These are phyloP conservation scores for Pandemis corylana DNA, from an alignment of 2,888 invertebrate species.

Conservation along the genomic window DNA sequence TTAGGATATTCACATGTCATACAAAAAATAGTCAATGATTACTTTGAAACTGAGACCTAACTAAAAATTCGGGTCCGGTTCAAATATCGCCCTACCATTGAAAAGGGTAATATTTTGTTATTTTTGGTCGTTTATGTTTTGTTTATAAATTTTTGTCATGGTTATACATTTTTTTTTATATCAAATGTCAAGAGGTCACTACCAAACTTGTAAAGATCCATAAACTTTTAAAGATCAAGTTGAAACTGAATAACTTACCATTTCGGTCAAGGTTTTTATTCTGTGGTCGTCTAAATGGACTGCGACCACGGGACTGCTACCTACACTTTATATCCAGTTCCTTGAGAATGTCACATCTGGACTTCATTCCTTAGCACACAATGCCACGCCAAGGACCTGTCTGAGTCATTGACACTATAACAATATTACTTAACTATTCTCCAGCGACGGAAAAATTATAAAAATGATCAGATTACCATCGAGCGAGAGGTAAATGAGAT, in stretches of 20 bases:
- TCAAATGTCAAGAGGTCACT: not conserved
- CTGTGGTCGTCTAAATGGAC: slow-evolving; percentile 64
- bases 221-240: not conserved
- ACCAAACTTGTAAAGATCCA: not conserved
- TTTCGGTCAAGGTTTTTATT: slow-evolving; percentile 64
- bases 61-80: too few species aligned
- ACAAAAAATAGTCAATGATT: too few species aligned
- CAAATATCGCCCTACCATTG: too few species aligned
- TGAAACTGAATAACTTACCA: slow-evolving; percentile 65
- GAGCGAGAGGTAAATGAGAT: not conserved
- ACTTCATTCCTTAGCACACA: slow-evolving; percentile 78
- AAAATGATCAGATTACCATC: not conserved
- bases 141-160: too few species aligned
- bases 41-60: too few species aligned
- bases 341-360: slow-evolving; percentile 77
- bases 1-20: not conserved
- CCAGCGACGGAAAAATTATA: not conserved
- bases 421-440: slow-evolving; percentile 43
- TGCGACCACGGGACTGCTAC: slow-evolving; percentile 66
- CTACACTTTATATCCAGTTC: slow-evolving; percentile 81
- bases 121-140: too few species aligned
- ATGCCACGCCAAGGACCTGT: slow-evolving; percentile 67
- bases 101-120: too few species aligned
- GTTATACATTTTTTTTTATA: not conserved
- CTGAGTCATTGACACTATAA: slow-evolving; percentile 66